These are phyloP conservation scores for Gopherus evgoodei DNA, from an alignment of 2,113 vertebrate species.

Conservation along the genomic window DNA sequence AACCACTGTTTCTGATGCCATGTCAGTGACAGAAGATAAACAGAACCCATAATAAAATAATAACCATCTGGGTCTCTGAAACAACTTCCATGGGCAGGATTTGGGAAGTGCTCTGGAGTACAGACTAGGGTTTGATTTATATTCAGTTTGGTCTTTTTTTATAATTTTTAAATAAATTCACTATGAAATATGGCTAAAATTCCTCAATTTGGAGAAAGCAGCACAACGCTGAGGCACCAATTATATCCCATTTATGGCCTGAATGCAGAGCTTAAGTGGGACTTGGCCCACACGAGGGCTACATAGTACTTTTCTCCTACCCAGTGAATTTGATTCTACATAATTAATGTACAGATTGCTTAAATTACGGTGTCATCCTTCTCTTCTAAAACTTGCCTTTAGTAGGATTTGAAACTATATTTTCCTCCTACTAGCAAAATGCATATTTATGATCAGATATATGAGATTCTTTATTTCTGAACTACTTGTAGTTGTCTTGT, in stretches of 20 bases:
- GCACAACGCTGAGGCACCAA: not conserved
- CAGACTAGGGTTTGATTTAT: not conserved
- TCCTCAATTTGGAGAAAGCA: not conserved
- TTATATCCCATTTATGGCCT: not conserved
- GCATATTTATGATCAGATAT: not conserved
- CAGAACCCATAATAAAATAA: not conserved
- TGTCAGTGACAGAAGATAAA: not conserved
- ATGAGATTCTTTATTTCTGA: not conserved
- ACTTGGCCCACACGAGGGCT: not conserved
- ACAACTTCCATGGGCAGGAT: not conserved
- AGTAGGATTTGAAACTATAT: not conserved
- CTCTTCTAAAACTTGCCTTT: not conserved
- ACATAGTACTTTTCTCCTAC: not conserved
- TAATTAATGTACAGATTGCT: not conserved
- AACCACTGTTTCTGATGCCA: fast-evolving
- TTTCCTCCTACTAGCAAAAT: not conserved
- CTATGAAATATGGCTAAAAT: not conserved
- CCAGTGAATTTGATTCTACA: not conserved
- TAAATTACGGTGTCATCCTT: not conserved
- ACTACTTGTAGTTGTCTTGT: not conserved
- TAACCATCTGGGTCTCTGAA: not conserved
- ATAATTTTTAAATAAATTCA: not conserved
- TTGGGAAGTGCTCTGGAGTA: not conserved
- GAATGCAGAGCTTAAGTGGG: not conserved
- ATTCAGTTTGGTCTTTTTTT: not conserved